Conservation (phyloP, 2,113 vertebrate genomes). For the Chrysemys picta region DNA sequence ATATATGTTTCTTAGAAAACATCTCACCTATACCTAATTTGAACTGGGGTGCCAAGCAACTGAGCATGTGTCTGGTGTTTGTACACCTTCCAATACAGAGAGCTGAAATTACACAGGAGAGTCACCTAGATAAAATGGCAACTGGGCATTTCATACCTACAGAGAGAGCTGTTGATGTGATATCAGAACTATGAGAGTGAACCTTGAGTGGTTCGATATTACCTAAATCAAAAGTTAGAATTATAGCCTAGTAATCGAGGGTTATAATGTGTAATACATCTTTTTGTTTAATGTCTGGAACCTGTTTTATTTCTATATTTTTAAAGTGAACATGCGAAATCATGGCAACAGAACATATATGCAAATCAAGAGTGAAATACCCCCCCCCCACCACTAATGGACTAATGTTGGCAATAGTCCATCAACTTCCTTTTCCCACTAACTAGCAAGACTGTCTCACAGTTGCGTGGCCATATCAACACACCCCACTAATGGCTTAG, state of each 20-base stretch:
- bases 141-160: accelerated
- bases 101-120: background rate
- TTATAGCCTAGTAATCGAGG: background rate
- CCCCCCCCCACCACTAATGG: background rate
- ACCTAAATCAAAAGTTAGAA: background rate
- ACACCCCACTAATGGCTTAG: background rate
- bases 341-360: background rate
- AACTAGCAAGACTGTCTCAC: background rate
- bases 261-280: background rate
- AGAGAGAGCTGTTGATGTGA: background rate
- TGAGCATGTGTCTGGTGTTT: background rate
- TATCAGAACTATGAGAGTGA: background rate
- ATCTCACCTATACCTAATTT: accelerated
- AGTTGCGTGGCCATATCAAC: accelerated
- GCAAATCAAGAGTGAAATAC: background rate
- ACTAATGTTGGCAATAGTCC: background rate
- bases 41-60: background rate
- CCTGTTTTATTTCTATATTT: background rate
- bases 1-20: background rate
- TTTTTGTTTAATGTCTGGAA: background rate
- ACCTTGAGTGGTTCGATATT: background rate
- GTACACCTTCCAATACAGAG: background rate
- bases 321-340: background rate
- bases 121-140: accelerated
- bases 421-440: background rate